These are phyloP conservation scores for Drosophila robusta DNA, from an alignment of 2,888 invertebrate genomes.

Conservation along the genomic window DNA sequence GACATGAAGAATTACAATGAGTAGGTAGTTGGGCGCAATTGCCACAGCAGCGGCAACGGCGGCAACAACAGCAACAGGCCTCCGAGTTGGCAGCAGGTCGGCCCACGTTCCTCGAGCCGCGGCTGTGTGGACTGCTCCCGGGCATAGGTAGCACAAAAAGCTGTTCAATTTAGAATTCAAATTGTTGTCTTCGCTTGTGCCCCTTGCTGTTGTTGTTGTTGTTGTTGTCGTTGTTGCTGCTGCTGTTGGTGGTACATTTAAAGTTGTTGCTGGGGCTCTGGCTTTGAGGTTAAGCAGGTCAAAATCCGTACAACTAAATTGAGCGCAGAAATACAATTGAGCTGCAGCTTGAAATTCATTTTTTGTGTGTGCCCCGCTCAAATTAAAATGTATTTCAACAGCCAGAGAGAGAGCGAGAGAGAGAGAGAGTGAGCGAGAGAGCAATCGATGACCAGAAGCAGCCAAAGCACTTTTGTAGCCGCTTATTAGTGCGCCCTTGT, in stretches of 20 bases:
- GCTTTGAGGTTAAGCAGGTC: slow-evolving; percentile 83
- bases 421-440: neutral
- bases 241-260: slow-evolving; percentile 45
- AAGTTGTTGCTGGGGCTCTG: slow-evolving; percentile 54
- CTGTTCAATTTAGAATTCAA: slow-evolving; percentile 82
- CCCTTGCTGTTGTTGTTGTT: slow-evolving; percentile 31
- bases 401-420: slow-evolving; percentile 23
- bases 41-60: slow-evolving; percentile 57
- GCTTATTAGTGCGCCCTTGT: slow-evolving; percentile 74
- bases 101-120: slow-evolving; percentile 67
- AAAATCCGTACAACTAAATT: slow-evolving; percentile 84
- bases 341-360: slow-evolving; percentile 57
- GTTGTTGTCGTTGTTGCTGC: slow-evolving; percentile 20
- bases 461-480: slow-evolving; percentile 80
- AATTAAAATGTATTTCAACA: slow-evolving; percentile 78
- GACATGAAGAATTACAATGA: slow-evolving; percentile 81
- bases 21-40: slow-evolving; percentile 81
- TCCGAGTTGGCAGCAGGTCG: slow-evolving; percentile 76
- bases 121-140: slow-evolving; percentile 62
- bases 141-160: slow-evolving; percentile 82
- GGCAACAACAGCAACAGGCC: slow-evolving; percentile 25
- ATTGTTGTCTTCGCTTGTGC: slow-evolving; percentile 79
- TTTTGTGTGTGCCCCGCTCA: slow-evolving; percentile 49
- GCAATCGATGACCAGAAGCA: slow-evolving; percentile 75
- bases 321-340: slow-evolving; percentile 82